Percentiles rank a stretch among this genome's conserved stretches.
Evolutionary conservation across 2,797 vertebrate species (phyloP).

Genomic region (Eulemur albifrons): DNA sequence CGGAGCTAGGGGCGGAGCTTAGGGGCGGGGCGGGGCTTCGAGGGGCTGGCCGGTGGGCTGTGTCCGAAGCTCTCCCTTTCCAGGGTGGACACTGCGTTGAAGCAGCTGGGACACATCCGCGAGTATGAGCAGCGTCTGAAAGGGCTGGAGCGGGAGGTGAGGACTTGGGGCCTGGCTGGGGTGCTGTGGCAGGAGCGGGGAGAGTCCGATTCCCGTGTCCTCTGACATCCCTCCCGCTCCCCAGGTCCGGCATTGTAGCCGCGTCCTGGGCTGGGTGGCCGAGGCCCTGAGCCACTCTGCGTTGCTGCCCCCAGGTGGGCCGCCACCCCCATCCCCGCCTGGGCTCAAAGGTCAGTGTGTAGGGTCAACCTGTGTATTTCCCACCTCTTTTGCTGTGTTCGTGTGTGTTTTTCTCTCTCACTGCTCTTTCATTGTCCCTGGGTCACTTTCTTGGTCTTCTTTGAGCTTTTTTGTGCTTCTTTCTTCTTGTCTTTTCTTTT

Average conservation of each 20-base stretch:
- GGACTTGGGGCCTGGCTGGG: background rate
- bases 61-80: background rate
- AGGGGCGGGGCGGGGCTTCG: background rate
- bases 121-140: conserved; percentile 88
- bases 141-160: conserved; percentile 88
- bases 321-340: conserved; percentile 75
- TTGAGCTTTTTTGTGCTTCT: background rate
- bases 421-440: background rate
- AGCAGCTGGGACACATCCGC: conserved; percentile 87
- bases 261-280: conserved; percentile 88
- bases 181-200: background rate
- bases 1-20: background rate
- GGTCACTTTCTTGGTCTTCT: background rate
- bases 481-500: background rate
- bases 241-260: conserved; percentile 89
- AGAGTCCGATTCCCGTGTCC: background rate
- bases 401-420: background rate
- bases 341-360: conserved; percentile 54
- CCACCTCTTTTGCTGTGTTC: background rate
- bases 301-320: conserved; percentile 78
- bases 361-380: background rate
- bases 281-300: conserved; percentile 87
- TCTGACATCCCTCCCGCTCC: background rate
- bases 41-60: background rate
- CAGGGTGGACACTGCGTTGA: conserved; percentile 90